Conservation (phyloP, 92 coral and sea anemone species). For the Heliopora coerulea region DNA sequence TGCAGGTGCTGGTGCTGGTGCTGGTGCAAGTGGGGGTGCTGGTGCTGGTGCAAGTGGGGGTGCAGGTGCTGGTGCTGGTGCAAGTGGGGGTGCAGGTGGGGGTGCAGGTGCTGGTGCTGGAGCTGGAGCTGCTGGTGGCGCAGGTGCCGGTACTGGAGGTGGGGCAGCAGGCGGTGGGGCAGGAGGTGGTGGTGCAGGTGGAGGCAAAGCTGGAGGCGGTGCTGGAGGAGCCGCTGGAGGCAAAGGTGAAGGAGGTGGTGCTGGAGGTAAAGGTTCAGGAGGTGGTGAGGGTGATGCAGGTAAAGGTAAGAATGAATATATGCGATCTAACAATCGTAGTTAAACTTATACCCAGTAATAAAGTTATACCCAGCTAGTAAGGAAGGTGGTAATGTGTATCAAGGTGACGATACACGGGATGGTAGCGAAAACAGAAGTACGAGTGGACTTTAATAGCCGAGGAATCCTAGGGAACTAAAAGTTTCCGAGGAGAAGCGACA, state of each 20-base stretch:
- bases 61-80: slow-evolving; percentile 15
- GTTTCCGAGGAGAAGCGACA: too few relatives aligned
- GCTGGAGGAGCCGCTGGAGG: slow-evolving; percentile 12
- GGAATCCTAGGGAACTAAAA: too few relatives aligned
- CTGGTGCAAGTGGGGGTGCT: neutral
- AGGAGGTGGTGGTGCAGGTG: neutral
- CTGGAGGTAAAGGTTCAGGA: neutral
- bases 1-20: neutral
- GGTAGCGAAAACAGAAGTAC: too few relatives aligned
- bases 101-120: neutral
- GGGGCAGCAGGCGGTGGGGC: neutral
- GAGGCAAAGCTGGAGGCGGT: slow-evolving; percentile 38
- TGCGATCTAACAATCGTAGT: too few relatives aligned
- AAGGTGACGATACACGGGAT: too few relatives aligned
- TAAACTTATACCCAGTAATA: too few relatives aligned
- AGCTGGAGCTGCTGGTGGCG: slow-evolving; percentile 31
- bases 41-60: slow-evolving; percentile 33
- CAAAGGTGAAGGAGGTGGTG: neutral
- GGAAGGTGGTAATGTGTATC: too few relatives aligned
- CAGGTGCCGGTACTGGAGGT: slow-evolving; percentile 5
- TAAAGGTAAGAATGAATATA: slow-evolving; percentile 21
- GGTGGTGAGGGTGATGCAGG: slow-evolving; percentile 13
- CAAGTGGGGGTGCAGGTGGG: neutral
- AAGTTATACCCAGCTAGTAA: too few relatives aligned
- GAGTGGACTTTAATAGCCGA: too few relatives aligned